Conservation (phyloP, 2,113 vertebrate species). For the Gymnarchus niloticus region DNA sequence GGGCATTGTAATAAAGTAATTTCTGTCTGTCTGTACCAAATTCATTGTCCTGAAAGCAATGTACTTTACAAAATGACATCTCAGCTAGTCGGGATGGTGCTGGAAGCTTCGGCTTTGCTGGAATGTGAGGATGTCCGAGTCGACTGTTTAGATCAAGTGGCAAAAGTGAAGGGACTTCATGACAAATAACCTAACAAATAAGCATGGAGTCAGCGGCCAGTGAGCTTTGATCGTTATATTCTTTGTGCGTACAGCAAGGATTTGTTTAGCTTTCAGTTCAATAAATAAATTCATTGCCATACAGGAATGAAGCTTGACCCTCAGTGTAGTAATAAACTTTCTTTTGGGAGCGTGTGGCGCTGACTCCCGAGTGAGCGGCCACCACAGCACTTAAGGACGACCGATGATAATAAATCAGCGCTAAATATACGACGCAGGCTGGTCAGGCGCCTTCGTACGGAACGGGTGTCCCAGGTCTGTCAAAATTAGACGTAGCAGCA, state of each 20-base stretch:
- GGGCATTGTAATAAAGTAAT: neutral
- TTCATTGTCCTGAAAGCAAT: neutral
- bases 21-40: neutral
- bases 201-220: neutral
- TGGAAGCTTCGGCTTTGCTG: constrained; percentile 70
- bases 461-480: constrained; percentile 35
- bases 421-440: constrained; percentile 41
- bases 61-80: neutral
- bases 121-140: constrained; percentile 71
- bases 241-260: no score
- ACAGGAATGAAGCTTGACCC: constrained; percentile 6
- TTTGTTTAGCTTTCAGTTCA: no score
- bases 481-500: constrained; percentile 47
- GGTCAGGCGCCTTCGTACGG: constrained; percentile 21
- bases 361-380: constrained; percentile 44
- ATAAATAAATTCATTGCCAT: no score
- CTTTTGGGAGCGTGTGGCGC: constrained; percentile 43
- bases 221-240: constrained; percentile 31
- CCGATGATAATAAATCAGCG: constrained; percentile 35
- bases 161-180: neutral
- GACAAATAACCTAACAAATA: neutral
- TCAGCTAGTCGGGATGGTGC: constrained; percentile 44
- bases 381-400: constrained; percentile 12
- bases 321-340: no score
- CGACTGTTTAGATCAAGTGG: constrained; percentile 86